A percentile compares a stretch with the other conserved stretches of the same genome.
Conservation (phyloP, 2,113 vertebrate genomes). For the Gopherus evgoodei region DNA sequence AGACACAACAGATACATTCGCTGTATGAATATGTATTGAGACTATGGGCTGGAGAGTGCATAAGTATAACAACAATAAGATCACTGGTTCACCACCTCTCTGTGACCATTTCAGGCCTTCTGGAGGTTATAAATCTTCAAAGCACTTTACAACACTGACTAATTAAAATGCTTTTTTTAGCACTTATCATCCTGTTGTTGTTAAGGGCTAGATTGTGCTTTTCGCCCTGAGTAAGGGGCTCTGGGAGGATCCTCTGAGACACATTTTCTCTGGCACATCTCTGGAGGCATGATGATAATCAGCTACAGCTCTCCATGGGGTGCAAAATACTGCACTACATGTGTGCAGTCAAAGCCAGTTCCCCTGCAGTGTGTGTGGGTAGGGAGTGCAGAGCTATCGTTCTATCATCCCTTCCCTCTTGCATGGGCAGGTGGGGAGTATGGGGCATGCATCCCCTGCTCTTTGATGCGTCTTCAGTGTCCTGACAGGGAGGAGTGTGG, state of each 20-base stretch:
- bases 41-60: neutral
- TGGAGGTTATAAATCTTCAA: slow-evolving; percentile 68
- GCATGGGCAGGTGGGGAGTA: too few species aligned
- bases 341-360: too few species aligned
- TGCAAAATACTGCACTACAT: neutral
- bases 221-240: slow-evolving; percentile 46
- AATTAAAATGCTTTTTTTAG: slow-evolving; percentile 69
- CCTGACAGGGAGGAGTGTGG: too few species aligned
- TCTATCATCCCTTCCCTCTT: neutral
- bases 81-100: slow-evolving; percentile 6
- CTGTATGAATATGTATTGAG: neutral
- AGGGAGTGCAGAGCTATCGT: neutral
- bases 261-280: slow-evolving; percentile 56
- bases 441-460: too few species aligned
- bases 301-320: slow-evolving; percentile 39
- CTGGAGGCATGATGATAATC: slow-evolving; percentile 61
- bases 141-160: neutral
- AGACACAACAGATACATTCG: neutral
- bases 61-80: neutral
- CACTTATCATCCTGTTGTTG: slow-evolving; percentile 55
- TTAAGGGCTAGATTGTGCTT: slow-evolving; percentile 59
- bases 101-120: slow-evolving; percentile 62
- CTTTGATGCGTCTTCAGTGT: too few species aligned
- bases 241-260: slow-evolving; percentile 64
- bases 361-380: neutral